These are phyloP conservation scores for Myzus persicae DNA, from an alignment of 1,140 invertebrate species.

Conservation along the genomic window DNA sequence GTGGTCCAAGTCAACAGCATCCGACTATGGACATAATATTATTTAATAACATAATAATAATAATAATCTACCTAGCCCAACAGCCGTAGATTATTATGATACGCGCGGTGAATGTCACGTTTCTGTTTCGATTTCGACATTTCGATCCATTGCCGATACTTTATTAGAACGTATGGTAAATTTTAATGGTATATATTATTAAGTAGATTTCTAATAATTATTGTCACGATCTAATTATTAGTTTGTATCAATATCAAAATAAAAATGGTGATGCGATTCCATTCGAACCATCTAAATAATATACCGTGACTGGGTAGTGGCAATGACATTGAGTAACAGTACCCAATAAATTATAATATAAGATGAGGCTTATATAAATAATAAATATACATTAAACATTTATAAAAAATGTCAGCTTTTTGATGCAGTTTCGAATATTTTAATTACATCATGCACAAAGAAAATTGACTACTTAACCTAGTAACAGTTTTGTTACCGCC, in stretches of 20 bases:
- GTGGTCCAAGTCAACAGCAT: not conserved
- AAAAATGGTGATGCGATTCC: not conserved
- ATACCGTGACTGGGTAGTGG: not conserved
- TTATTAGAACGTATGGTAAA: not conserved
- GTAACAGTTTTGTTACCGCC: not conserved
- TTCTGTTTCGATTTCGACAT: not conserved
- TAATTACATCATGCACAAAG: not conserved
- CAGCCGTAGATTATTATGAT: not conserved
- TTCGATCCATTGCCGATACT: not conserved
- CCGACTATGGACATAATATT: not conserved
- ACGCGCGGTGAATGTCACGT: not conserved
- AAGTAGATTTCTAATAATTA: not conserved
- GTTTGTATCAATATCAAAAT: not conserved
- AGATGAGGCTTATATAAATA: too few relatives aligned
- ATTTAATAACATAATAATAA: not conserved
- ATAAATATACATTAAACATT: too few relatives aligned
- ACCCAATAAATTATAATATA: too few relatives aligned
- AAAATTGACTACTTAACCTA: not conserved
- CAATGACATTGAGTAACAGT: not conserved
- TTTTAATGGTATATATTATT: not conserved
- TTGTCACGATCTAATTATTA: not conserved
- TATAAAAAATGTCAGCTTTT: too few relatives aligned
- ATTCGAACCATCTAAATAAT: not conserved
- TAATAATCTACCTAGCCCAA: not conserved
- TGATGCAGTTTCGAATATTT: not conserved